Percentiles rank a stretch among this genome's conserved stretches.
Conservation (phyloP, 2,113 vertebrate genomes). For the Dipodomys stephensi region DNA sequence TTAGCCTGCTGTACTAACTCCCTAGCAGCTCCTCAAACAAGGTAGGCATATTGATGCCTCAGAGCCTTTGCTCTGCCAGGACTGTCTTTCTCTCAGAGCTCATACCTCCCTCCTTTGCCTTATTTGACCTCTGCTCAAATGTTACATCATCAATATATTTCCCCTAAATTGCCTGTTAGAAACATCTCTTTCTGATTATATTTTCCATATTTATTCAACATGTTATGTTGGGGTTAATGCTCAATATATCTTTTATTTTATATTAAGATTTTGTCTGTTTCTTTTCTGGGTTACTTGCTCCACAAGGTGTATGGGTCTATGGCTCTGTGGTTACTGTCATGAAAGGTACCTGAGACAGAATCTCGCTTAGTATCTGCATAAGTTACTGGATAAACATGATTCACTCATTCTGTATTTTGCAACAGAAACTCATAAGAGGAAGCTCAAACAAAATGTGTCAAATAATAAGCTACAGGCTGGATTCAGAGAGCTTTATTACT, state of each 20-base stretch:
- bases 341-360: background rate
- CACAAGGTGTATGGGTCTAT: background rate
- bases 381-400: background rate
- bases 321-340: background rate
- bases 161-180: background rate
- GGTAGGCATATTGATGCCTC: background rate
- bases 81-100: background rate
- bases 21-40: background rate
- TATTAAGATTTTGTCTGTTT: background rate
- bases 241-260: background rate
- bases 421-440: background rate
- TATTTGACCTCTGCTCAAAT: background rate
- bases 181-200: background rate
- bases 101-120: background rate
- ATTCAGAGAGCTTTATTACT: background rate
- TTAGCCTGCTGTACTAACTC: background rate
- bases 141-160: background rate
- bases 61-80: background rate
- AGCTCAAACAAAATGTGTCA: background rate
- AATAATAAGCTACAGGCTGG: background rate
- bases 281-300: background rate
- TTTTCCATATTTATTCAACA: background rate
- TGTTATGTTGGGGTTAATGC: background rate
- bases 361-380: background rate
- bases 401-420: background rate